phyloP scores from a whole-genome alignment of 2,113 vertebrate species.

The Gymnorhina tibicen region DNA sequence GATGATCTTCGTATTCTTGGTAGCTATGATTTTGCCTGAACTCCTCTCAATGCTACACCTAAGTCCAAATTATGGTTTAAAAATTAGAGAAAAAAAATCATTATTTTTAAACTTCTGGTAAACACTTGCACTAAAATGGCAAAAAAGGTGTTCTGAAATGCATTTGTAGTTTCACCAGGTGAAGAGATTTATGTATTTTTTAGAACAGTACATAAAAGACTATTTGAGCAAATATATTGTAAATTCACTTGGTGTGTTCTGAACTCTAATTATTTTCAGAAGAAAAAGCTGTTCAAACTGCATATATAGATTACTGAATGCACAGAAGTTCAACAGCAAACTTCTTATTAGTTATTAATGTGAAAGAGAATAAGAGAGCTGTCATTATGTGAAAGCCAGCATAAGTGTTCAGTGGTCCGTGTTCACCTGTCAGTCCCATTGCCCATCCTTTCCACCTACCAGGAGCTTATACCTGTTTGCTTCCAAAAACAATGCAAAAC shows the following conservation, averaged over 20 bases:
- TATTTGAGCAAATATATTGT: neutral
- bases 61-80: neutral
- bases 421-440: neutral
- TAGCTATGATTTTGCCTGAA: neutral
- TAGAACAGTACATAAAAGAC: neutral
- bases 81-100: neutral
- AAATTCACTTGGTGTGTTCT: neutral
- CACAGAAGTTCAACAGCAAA: neutral
- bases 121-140: neutral
- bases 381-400: neutral
- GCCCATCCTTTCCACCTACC: neutral
- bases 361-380: neutral
- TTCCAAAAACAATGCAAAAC: neutral
- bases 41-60: neutral
- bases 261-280: neutral
- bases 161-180: neutral
- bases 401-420: accelerated
- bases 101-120: neutral
- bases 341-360: neutral
- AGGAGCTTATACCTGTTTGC: neutral
- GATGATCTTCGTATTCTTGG: neutral
- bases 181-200: neutral
- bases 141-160: neutral
- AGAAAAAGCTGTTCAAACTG: neutral
- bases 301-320: neutral